A percentile compares a stretch with the other conserved stretches of the same genome.
Conservation (phyloP, 2,113 vertebrate genomes). For the Triplophysa rosa region DNA sequence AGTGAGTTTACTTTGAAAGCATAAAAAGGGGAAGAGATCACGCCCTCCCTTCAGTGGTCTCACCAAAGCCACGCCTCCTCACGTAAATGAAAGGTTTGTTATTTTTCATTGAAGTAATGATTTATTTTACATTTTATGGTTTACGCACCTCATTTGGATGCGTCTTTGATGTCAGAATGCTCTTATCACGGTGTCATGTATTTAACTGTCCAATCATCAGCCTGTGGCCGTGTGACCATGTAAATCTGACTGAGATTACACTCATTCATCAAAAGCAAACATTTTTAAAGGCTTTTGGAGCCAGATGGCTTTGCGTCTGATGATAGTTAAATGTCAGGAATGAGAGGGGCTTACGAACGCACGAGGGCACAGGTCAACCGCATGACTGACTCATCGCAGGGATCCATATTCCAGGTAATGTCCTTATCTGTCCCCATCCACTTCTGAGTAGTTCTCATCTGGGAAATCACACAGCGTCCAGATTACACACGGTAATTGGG, state of each 20-base stretch:
- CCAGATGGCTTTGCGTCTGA: constrained; percentile 52
- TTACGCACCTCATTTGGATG: too few relatives aligned
- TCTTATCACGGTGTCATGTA: not conserved
- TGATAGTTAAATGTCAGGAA: constrained; percentile 66
- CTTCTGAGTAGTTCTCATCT: constrained; percentile 69
- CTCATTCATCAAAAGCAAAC: constrained; percentile 63
- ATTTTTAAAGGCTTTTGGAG: constrained; percentile 56
- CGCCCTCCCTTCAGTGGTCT: too few relatives aligned
- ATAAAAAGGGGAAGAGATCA: too few relatives aligned
- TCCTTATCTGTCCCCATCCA: constrained; percentile 63
- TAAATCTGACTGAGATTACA: constrained; percentile 11
- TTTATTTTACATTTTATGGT: too few relatives aligned
- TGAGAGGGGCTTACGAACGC: constrained; percentile 62
- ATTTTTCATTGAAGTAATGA: too few relatives aligned
- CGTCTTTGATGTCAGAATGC: not conserved
- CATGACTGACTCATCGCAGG: constrained; percentile 52
- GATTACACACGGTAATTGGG: constrained; percentile 11
- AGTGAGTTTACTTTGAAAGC: too few relatives aligned
- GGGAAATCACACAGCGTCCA: constrained; percentile 44
- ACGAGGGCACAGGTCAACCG: constrained; percentile 2
- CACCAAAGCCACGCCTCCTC: too few relatives aligned
- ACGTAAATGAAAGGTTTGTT: too few relatives aligned
- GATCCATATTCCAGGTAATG: constrained; percentile 70
- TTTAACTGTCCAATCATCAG: not conserved
- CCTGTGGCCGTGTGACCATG: not conserved